phyloP scores from a whole-genome alignment of 92 coral and sea anemone species.

The Meandrina meandrites region DNA sequence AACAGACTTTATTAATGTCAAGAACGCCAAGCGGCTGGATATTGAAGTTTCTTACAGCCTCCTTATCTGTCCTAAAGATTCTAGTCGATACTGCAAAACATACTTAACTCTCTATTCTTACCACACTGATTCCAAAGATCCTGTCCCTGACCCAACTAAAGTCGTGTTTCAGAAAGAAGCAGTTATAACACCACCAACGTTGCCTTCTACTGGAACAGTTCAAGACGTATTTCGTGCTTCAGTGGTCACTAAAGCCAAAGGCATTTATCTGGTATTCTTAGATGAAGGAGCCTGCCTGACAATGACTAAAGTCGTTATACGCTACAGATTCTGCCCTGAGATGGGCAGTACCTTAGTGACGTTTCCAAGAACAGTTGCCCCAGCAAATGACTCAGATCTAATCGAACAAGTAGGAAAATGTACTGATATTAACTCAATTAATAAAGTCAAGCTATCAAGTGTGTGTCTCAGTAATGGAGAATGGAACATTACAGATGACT shows the following conservation, averaged over 20 bases:
- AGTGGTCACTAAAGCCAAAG: slow-evolving; percentile 31
- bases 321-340: slow-evolving; percentile 62
- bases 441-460: slow-evolving; percentile 39
- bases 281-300: slow-evolving; percentile 72
- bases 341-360: slow-evolving; percentile 36
- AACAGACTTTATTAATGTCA: slow-evolving; percentile 51
- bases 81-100: background rate
- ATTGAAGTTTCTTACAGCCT: slow-evolving; percentile 49
- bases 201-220: background rate
- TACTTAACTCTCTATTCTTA: too few relatives aligned
- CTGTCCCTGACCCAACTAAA: too few relatives aligned
- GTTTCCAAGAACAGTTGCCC: slow-evolving; percentile 66
- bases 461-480: slow-evolving; percentile 73
- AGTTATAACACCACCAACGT: background rate
- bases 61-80: slow-evolving; percentile 27
- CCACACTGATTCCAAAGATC: too few relatives aligned
- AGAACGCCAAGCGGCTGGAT: slow-evolving; percentile 52
- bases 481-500: slow-evolving; percentile 60
- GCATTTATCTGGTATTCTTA: slow-evolving; percentile 62
- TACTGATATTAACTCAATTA: slow-evolving; percentile 39
- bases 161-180: too few relatives aligned
- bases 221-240: slow-evolving; percentile 27
- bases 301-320: slow-evolving; percentile 41
- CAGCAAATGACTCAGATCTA: slow-evolving; percentile 29
- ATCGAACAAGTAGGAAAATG: slow-evolving; percentile 27